Base-by-base conservation (phyloP, 1,140 invertebrate genomes). In the Drosophila pseudoobscura region DNA sequence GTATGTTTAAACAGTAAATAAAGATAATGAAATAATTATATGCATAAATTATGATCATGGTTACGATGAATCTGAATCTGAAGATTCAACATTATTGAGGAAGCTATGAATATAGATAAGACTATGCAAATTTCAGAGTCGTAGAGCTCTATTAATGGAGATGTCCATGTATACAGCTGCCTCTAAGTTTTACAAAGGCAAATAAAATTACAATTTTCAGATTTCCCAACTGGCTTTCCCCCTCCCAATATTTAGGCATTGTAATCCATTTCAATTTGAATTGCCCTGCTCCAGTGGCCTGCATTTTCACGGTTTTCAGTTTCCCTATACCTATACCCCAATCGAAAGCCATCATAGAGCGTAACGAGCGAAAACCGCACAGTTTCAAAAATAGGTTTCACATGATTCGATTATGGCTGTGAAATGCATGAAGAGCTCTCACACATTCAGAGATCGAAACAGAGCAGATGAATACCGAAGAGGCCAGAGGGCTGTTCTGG, bases 361-460 rank as follows among this genome's bases (percentile, higher is more conserved):
- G 54, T 73, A 73, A 47, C 75, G 75, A 65, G 75, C 56, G 13
- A 57, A 76, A 77, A 78, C 78, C 75, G 64, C 70, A 39, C 35
- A 70, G 46, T 51, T 51, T 58, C 39, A 49, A 70, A 64, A 62
- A 61, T 58, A 65, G 71, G 70, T 75, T 61, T 83, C 79, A 78
- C 70, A 71, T 83, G 61, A 77, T 70, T 77, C 56, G 80, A 79
- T 77, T 80, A 80, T 50, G 52, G 31, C 51, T 51, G 64, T 71
- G 66, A 80, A 71, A 61, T 70, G 68, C 75, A 75, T 83, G 50
- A 62, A 66, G 46, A 54, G 57, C 50, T 35, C 50, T 46, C 54
- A 61, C 44, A 52, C 50, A 53, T 39, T 11, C 54, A 24, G n/a
- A 44, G 54, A 56, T 64, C 22, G 17, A 20, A 20, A 20, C 4